Base-by-base conservation (phyloP, 1,140 invertebrate genomes). In the Hypothenemus hampei region DNA sequence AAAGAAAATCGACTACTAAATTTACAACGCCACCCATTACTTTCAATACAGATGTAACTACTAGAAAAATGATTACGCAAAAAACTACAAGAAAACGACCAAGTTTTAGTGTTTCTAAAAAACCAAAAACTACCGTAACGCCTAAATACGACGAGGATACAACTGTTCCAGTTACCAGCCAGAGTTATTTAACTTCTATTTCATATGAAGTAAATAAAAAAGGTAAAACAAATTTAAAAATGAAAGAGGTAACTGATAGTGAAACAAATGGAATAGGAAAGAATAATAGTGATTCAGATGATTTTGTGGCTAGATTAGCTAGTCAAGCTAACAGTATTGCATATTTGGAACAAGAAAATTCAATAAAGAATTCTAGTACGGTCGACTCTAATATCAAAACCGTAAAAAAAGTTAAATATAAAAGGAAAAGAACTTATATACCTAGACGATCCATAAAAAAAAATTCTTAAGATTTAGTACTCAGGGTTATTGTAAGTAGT, bases 171-270 rank as follows among this genome's bases (percentile, higher is more conserved):
- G 48, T 58, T 7, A 73, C 73, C 11, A 68, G 66, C 51, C 69
- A 72, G 61, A 72, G 69, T 57, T 68, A 61, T 31, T 64, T 61
- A 18, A 73, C 72, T 15, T 73, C 70, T 0, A 69, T 72, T 2
- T 73, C 69, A 59, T 61, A 69, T 41, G 63, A 73, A 59, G 64
- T 73, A 7, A 65, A 66, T 41, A 68, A 26, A 65, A 65, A n/a
- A n/a, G n/a, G n/a, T n/a, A n/a, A n/a, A n/a, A n/a, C n/a, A n/a
- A n/a, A n/a, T n/a, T n/a, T n/a, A n/a, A n/a, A n/a, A n/a, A n/a
- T n/a, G n/a, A n/a, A n/a, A n/a, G n/a, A n/a, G n/a, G n/a, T n/a
- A n/a, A n/a, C n/a, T n/a, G n/a, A n/a, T n/a, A n/a, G n/a, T n/a
- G n/a, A n/a, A n/a, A n/a, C n/a, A n/a, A n/a, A n/a, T n/a, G n/a